phyloP scores from a whole-genome alignment of 2,797 vertebrate species.

The Paguma larvata region DNA sequence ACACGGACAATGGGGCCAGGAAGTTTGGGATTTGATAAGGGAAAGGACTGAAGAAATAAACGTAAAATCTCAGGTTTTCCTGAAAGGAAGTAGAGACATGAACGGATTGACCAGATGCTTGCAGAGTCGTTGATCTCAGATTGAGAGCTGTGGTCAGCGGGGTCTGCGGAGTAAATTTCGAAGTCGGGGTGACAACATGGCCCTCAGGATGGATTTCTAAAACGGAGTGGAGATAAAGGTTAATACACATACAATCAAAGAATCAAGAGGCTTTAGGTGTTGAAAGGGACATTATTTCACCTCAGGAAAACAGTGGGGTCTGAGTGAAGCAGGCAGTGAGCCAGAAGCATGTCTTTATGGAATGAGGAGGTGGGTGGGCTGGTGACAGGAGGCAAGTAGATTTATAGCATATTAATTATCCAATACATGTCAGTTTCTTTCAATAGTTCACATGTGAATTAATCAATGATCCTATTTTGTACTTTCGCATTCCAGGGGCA shows the following conservation, averaged over 20 bases:
- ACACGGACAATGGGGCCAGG: background rate
- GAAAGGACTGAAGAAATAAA: background rate
- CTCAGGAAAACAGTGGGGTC: background rate
- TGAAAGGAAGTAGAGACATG: background rate
- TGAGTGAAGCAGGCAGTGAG: background rate
- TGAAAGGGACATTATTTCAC: background rate
- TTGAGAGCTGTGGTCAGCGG: background rate
- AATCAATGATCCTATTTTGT: constrained; percentile 37
- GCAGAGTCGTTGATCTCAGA: background rate
- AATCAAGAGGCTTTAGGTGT: background rate
- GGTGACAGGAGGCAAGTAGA: background rate
- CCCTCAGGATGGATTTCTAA: background rate
- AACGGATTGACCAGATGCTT: background rate
- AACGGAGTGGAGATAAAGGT: background rate
- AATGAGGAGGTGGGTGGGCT: background rate
- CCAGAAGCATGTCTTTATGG: background rate
- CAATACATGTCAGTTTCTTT: constrained; percentile 36
- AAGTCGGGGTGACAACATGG: background rate
- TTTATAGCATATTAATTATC: constrained; percentile 44
- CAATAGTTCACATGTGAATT: constrained; percentile 49
- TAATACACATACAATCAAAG: constrained; percentile 49
- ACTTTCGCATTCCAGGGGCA: background rate
- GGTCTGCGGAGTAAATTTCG: background rate
- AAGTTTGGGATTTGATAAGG: background rate
- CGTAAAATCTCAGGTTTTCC: background rate